These are phyloP conservation scores for Lamellibrachia columna DNA, from an alignment of 2,888 invertebrate genomes.

Conservation along the genomic window DNA sequence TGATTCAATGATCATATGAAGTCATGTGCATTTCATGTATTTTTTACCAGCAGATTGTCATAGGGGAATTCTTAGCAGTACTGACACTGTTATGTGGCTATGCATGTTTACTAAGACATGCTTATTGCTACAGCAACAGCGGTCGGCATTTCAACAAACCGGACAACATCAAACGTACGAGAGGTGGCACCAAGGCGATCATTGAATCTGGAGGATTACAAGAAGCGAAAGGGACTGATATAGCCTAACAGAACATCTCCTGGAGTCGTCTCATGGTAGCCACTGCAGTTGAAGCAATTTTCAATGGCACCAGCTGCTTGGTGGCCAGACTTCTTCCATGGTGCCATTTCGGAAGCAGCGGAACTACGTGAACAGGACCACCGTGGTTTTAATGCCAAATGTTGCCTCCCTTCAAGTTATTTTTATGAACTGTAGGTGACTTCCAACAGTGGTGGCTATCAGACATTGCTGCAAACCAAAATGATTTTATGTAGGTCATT, in stretches of 20 bases:
- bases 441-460: not conserved
- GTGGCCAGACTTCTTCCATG: not conserved
- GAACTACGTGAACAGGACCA: not conserved
- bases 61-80: not conserved
- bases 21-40: not conserved
- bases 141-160: not conserved
- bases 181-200: conserved; percentile 46
- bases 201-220: conserved; percentile 66
- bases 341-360: not conserved
- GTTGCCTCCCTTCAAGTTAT: too few relatives aligned
- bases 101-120: not conserved
- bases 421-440: not conserved
- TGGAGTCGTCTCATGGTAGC: not conserved
- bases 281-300: not conserved
- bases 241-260: conserved; percentile 20
- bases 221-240: conserved; percentile 53
- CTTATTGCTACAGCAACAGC: not conserved
- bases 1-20: not conserved
- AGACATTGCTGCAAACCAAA: not conserved
- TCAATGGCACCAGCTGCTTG: not conserved
- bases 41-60: not conserved
- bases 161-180: not conserved
- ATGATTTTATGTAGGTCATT: conserved; percentile 9
- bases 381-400: too few relatives aligned
- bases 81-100: not conserved